These are phyloP conservation scores for Melieria omissa DNA, from an alignment of 2,888 invertebrate species.

Conservation along the genomic window DNA sequence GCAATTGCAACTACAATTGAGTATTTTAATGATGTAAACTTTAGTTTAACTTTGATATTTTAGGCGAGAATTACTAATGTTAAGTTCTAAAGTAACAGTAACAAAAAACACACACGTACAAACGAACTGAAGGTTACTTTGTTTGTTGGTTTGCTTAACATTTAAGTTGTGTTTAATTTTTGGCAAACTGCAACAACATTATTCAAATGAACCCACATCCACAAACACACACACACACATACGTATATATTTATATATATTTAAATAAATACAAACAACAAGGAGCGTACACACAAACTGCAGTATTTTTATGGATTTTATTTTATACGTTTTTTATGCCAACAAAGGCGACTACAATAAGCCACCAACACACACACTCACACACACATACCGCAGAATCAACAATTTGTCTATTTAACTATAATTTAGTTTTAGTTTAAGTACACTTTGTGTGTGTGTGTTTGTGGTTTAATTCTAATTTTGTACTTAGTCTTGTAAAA, in stretches of 20 bases:
- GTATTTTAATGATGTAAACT: conserved; percentile 25
- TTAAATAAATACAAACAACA: neutral
- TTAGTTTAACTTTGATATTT: conserved; percentile 9
- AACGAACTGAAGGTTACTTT: no score
- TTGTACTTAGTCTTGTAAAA: conserved; percentile 33
- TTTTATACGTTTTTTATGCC: conserved; percentile 21
- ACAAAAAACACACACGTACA: neutral
- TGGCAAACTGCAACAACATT: neutral
- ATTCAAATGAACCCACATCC: neutral
- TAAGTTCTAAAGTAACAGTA: neutral
- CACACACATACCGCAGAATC: neutral
- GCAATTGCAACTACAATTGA: conserved; percentile 15
- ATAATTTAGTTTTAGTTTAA: neutral
- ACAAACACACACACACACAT: neutral
- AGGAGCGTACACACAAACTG: neutral
- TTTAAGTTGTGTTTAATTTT: neutral
- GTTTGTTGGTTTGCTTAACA: no score
- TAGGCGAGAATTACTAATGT: no score
- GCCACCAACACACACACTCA: neutral
- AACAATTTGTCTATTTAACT: no score
- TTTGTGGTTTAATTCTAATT: conserved; percentile 30
- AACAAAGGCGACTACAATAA: neutral
- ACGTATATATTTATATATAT: neutral
- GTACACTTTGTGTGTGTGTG: conserved; percentile 2
- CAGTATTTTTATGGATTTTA: conserved; percentile 17